Percentiles rank a stretch among this genome's conserved stretches.
Conservation (phyloP, 2,113 vertebrate genomes). For the Aleadryas rufinucha region DNA sequence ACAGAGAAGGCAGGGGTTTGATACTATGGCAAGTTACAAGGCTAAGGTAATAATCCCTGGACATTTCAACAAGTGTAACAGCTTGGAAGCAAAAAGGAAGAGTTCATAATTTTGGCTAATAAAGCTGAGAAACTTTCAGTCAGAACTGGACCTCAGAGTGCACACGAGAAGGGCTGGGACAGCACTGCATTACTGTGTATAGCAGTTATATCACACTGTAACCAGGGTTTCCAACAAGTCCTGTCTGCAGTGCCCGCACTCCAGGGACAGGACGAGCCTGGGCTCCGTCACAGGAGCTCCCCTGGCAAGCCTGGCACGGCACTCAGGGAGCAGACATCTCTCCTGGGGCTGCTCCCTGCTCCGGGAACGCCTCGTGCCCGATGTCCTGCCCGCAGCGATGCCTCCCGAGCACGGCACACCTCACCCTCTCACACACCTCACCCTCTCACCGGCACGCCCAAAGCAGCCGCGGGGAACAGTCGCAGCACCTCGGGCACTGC, state of each 20-base stretch:
- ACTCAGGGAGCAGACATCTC: fast-evolving
- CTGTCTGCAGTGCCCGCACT: fast-evolving
- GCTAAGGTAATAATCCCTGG: background rate
- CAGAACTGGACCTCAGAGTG: background rate
- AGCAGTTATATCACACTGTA: background rate
- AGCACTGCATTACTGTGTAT: background rate
- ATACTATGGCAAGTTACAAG: fast-evolving
- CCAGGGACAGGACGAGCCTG: background rate
- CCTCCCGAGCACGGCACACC: fast-evolving
- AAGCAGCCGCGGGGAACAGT: background rate
- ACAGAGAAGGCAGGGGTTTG: background rate
- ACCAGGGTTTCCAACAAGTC: background rate
- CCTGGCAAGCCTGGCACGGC: background rate
- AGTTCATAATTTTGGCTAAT: background rate
- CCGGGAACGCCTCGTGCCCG: fast-evolving
- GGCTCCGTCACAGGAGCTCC: background rate
- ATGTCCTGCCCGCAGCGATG: background rate
- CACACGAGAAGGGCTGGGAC: background rate
- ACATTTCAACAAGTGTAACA: background rate
- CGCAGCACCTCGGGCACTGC: background rate
- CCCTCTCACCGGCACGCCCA: background rate
- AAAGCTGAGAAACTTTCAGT: background rate
- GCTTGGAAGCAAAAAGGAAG: background rate
- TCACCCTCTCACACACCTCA: too few relatives aligned
- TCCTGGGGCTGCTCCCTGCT: background rate